Conservation (phyloP, 2,797 vertebrate genomes). For the Tympanoctomys barrerae region DNA sequence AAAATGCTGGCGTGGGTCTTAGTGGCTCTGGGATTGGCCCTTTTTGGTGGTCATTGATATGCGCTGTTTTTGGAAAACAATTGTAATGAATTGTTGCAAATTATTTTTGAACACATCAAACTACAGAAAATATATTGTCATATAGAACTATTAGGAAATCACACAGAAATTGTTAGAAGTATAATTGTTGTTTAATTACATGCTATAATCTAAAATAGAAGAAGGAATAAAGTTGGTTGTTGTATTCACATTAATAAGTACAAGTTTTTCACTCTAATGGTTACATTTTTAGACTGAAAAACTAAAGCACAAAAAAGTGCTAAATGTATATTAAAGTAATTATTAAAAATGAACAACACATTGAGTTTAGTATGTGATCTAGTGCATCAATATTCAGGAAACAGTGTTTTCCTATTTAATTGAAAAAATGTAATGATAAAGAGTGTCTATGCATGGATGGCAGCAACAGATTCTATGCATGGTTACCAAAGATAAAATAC, state of each 20-base stretch:
- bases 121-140: slow-evolving; percentile 36
- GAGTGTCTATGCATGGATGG: not conserved
- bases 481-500: not conserved
- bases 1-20: slow-evolving; percentile 75
- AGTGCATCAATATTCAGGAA: slow-evolving; percentile 15
- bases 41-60: slow-evolving; percentile 64
- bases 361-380: not conserved
- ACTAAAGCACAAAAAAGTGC: not conserved
- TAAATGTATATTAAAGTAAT: slow-evolving; percentile 26
- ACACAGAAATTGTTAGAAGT: slow-evolving; percentile 30
- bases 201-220: slow-evolving; percentile 29
- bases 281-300: slow-evolving; percentile 24
- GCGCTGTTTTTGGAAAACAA: slow-evolving; percentile 58
- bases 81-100: slow-evolving; percentile 8
- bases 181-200: slow-evolving; percentile 48
- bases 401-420: slow-evolving; percentile 6
- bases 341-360: slow-evolving; percentile 39
- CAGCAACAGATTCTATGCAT: not conserved
- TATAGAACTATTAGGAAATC: slow-evolving; percentile 3
- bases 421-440: not conserved
- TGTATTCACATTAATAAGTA: not conserved
- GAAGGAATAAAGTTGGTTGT: not conserved
- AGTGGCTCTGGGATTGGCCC: slow-evolving; percentile 56
- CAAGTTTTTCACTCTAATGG: not conserved
- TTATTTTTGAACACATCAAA: slow-evolving; percentile 60